Evolutionary conservation across 2,888 invertebrate genomes (phyloP), one percentile per base, ranked within the genome.

Genomic region (Clistopyga incitator): DNA sequence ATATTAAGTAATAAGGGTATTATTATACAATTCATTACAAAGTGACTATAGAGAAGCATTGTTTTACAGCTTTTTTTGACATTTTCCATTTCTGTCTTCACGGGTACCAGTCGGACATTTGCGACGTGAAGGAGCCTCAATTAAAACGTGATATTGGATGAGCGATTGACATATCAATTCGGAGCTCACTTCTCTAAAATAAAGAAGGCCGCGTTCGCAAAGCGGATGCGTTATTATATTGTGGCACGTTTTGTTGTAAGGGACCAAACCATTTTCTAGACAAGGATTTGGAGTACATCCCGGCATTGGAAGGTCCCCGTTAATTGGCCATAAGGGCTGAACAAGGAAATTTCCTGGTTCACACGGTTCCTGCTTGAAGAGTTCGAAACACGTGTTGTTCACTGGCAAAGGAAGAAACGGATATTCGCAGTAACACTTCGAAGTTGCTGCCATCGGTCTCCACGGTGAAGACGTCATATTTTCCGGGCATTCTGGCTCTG

Each of bases 311-410:
- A 95, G 92, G 15, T n/a, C 3, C 3, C 15, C 34, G 23, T 4
- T 20, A 10, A 20, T 23, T 11, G 4, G 20, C 13, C 3, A 25
- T 2, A 50, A 94, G 92, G 56, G 89, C 85, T 11, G 93, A 94
- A 23, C 96, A 93, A 11, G 95, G 90, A 29, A 95, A 78, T 96
- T 89, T 0, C 94, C 93, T 0, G 88, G 74, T 0, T 89, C 85
- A 88, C 97, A 97, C 0, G 97, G 97, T 0, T 97, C 97, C 89
- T 94, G 94, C 52, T 94, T 93, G 88, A 94, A 96, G 0, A 95
- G 95, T 67, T 95, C 94, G 93, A 95, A 95, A 87, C 97, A 97
- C 6, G 92, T 92, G 86, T 96, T 94, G 0, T 94, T 94, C 29
- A 93, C 90, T 1, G 96, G 95, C 88, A 96, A 94, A 89, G 95